Evolutionary conservation across 2,888 invertebrate genomes (phyloP).

Genomic region (Cybosia mesomella): DNA sequence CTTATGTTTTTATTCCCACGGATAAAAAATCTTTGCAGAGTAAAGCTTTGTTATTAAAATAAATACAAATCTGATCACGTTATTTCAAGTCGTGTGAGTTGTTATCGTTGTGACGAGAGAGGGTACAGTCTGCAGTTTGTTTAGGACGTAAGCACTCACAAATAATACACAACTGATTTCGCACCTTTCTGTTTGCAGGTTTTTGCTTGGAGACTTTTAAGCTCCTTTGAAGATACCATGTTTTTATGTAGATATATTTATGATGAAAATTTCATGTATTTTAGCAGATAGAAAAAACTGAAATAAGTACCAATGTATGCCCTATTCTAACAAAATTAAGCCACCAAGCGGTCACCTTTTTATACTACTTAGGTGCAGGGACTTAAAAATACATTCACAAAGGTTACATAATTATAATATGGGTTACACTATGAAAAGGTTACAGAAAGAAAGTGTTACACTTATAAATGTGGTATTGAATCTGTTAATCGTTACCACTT

Average conservation of each 20-base stretch:
- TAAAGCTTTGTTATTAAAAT: slow-evolving; percentile 8
- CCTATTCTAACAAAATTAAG: neutral
- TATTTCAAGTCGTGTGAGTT: slow-evolving; percentile 17
- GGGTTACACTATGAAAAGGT: too few relatives aligned
- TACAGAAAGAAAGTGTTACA: too few relatives aligned
- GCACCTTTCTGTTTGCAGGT: slow-evolving; percentile 1
- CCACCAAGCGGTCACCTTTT: too few relatives aligned
- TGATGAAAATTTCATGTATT: neutral
- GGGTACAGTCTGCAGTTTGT: slow-evolving; percentile 36
- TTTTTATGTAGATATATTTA: neutral
- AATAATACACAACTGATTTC: slow-evolving; percentile 29
- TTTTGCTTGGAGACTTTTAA: slow-evolving; percentile 4
- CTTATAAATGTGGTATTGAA: too few relatives aligned
- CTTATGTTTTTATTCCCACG: neutral
- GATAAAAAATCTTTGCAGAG: slow-evolving; percentile 1
- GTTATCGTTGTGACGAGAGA: slow-evolving; percentile 33
- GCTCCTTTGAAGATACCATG: neutral
- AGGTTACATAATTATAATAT: too few relatives aligned
- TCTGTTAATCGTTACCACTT: too few relatives aligned
- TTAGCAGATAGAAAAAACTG: neutral
- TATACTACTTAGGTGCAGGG: too few relatives aligned
- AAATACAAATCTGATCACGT: slow-evolving; percentile 16
- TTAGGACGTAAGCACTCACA: slow-evolving; percentile 39
- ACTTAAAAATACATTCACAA: too few relatives aligned
- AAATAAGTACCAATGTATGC: neutral